Evolutionary conservation across 2,113 vertebrate genomes (phyloP), one percentile per base, ranked within the genome.

Genomic region (Poeciliopsis prolifica): DNA sequence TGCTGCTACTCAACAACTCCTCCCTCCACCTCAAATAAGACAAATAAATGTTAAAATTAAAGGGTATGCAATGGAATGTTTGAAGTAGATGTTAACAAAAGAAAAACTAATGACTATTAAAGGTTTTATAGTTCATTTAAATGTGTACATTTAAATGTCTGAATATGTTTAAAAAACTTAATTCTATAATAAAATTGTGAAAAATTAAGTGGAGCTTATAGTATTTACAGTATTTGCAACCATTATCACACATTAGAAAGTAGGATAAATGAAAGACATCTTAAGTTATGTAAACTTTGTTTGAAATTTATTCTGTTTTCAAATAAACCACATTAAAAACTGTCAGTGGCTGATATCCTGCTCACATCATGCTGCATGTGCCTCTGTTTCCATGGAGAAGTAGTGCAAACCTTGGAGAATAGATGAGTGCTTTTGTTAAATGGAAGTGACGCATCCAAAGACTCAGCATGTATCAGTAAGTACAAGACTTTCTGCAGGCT

Each of bases 321-420:
- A 58, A 37, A 54, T 82, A 81, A 83, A 88, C 75, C 37, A 86
- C 33, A 35, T 71, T 67, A 68, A 87, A 67, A 88, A 68, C 35
- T 68, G 75, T 60, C 28, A 5, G n/a, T 70, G 72, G 33, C 68
- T 89, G 79, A 88, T 82, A 85, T 26, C 37, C n/a, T 31, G 70
- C 61, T 82, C 31, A 64, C 65, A 67, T 67, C 37, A 44, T 69
- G 60, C 73, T 65, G 60, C 74, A 60, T 80, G 75, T 67, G 42
- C 83, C 72, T 72, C 68, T 74, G 87, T 93, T 93, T 83, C 88
- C 75, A 85, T 30, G 88, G 89, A 86, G 83, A 85, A 60, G 77
- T 79, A 85, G 78, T 12, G 0, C 75, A 83, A 86, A 78, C 81
- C 76, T 85, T 83, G 85, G 75, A 81, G 74, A 77, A 63, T 61